These are phyloP conservation scores for Stomatorhinus ivindoensis DNA, from an alignment of 2,113 vertebrate species.

Conservation along the genomic window DNA sequence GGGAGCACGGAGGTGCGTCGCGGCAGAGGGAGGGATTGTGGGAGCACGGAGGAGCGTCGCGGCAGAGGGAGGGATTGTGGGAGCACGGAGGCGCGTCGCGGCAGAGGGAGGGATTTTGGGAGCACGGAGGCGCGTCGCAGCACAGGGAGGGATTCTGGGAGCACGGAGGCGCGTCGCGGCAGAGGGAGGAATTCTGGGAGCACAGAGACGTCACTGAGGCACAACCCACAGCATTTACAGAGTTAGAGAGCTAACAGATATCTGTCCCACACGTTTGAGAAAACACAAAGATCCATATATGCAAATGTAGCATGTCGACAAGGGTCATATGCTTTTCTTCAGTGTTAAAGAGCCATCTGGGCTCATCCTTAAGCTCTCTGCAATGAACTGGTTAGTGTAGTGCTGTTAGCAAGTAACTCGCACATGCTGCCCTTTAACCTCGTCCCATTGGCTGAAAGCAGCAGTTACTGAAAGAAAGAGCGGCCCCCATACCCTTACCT, in stretches of 20 bases:
- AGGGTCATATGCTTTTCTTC: not conserved
- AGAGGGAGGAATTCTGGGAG: not conserved
- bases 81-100: too few species aligned
- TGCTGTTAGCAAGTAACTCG: not conserved
- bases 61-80: too few species aligned
- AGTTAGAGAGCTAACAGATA: not conserved
- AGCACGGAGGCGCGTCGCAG: too few species aligned
- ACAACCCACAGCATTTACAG: not conserved
- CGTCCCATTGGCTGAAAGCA: constrained; percentile 38
- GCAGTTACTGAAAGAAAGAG: constrained; percentile 31
- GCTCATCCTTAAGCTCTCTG: not conserved
- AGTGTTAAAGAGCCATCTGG: not conserved
- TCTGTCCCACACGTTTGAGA: not conserved
- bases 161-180: not conserved
- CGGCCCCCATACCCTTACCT: constrained; percentile 48
- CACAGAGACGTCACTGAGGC: not conserved
- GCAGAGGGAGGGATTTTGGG: not conserved
- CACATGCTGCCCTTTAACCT: not conserved
- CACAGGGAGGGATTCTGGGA: not conserved
- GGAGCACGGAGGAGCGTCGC: not conserved
- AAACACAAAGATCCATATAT: not conserved
- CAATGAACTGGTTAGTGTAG: not conserved
- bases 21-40: not conserved
- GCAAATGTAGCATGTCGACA: not conserved
- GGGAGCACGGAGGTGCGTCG: too few species aligned